Evolutionary conservation across 2,797 vertebrate species (phyloP).

Genomic region (Myripristis jacobus): DNA sequence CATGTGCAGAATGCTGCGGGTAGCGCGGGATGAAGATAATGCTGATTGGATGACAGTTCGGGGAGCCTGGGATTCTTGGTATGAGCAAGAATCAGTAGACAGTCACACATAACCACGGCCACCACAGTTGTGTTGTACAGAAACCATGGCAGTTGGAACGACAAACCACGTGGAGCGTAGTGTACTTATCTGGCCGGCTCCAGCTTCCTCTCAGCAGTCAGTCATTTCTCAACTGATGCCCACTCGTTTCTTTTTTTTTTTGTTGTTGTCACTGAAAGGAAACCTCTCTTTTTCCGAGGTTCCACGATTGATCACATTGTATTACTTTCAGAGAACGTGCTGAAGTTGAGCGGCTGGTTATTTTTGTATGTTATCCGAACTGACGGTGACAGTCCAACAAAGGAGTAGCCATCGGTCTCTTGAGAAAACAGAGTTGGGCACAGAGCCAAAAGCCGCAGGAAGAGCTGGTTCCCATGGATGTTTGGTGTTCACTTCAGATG

Average conservation of each 20-base stretch:
- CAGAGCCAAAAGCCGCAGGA: constrained; percentile 47
- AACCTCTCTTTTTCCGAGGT: background rate
- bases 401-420: constrained; percentile 12
- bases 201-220: constrained; percentile 60
- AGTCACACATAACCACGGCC: constrained; percentile 10
- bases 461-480: constrained; percentile 65
- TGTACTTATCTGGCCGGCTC: constrained; percentile 53
- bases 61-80: constrained; percentile 35
- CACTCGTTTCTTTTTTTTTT: background rate
- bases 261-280: background rate
- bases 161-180: constrained; percentile 32
- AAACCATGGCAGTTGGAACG: constrained; percentile 44
- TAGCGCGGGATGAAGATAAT: constrained; percentile 29
- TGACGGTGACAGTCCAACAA: constrained; percentile 26
- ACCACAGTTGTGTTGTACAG: background rate
- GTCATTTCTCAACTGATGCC: constrained; percentile 20
- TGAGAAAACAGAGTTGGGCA: constrained; percentile 55
- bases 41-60: constrained; percentile 34
- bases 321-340: background rate
- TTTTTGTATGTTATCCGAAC: constrained; percentile 3
- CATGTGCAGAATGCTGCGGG: constrained; percentile 42
- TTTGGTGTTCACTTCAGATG: constrained; percentile 29
- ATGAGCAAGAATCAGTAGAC: constrained; percentile 21
- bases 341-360: background rate
- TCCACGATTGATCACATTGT: background rate